Evolutionary conservation across 2,888 invertebrate species (phyloP).

Genomic region (Auanema freiburgensis): DNA sequence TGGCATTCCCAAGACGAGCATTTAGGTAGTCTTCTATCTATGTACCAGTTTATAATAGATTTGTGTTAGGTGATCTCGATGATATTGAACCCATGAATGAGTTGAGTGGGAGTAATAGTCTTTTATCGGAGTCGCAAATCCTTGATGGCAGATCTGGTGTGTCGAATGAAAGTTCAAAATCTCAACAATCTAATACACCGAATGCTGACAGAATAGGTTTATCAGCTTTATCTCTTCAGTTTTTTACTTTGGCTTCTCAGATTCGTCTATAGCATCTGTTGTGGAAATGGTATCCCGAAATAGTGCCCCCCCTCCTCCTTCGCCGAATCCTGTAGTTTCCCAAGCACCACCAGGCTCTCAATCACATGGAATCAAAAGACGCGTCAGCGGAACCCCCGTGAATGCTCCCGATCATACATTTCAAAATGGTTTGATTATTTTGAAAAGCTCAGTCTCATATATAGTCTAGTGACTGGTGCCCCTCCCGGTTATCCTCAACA

Average conservation of each 20-base stretch:
- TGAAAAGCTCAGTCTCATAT: too few species aligned
- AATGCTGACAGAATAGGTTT: too few species aligned
- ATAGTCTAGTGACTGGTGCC: too few species aligned
- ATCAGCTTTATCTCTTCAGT: too few species aligned
- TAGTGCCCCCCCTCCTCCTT: not conserved
- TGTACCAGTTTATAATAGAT: constrained; percentile 18
- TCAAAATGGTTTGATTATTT: not conserved
- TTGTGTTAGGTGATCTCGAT: constrained; percentile 35
- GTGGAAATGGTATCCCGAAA: constrained; percentile 22
- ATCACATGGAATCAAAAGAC: not conserved
- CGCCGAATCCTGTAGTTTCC: constrained; percentile 5
- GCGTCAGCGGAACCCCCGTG: not conserved
- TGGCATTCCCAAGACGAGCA: too few species aligned
- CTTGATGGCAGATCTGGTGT: constrained; percentile 11
- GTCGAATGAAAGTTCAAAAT: too few species aligned
- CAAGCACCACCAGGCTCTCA: constrained; percentile 8
- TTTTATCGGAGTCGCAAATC: not conserved
- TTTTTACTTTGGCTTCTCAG: not conserved
- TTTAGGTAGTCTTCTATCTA: constrained; percentile 1
- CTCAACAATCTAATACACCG: too few species aligned
- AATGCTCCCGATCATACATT: not conserved
- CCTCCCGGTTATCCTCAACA: too few species aligned
- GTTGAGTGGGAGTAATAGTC: constrained; percentile 7
- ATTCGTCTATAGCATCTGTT: constrained; percentile 21
- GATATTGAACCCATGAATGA: constrained; percentile 34